These are phyloP conservation scores for Ceratitis capitata DNA, from an alignment of 1,140 invertebrate genomes.

Conservation along the genomic window DNA sequence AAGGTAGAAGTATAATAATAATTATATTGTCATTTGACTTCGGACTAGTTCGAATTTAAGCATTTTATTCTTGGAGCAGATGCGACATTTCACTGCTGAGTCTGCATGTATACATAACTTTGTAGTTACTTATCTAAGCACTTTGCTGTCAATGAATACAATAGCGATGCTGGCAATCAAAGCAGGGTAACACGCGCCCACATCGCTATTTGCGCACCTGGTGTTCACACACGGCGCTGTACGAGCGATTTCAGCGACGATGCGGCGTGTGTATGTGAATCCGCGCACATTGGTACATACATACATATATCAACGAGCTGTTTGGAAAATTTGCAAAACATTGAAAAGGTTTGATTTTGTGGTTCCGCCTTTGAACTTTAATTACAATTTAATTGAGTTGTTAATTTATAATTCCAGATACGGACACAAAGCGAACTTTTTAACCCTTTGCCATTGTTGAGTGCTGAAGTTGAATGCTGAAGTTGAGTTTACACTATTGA, in stretches of 20 bases:
- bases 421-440: not conserved
- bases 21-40: too few species aligned
- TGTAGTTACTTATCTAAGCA: too few species aligned
- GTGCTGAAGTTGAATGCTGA: too few species aligned
- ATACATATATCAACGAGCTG: not conserved
- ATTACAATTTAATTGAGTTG: conserved; percentile 2
- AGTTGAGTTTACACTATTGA: too few species aligned
- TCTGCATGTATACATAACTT: not conserved
- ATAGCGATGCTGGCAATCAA: not conserved
- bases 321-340: not conserved
- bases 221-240: not conserved
- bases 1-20: too few species aligned
- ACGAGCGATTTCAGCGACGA: not conserved
- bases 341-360: not conserved
- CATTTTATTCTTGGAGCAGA: too few species aligned
- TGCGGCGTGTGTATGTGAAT: not conserved
- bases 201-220: not conserved
- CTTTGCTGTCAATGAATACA: not conserved
- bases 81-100: not conserved
- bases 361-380: conserved; percentile 2
- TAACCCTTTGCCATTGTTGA: not conserved
- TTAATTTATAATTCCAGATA: not conserved
- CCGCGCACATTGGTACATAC: too few species aligned
- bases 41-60: too few species aligned
- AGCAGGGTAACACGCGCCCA: not conserved